Evolutionary conservation across 2,113 vertebrate species (phyloP).

Genomic region (Nyctereutes procyonoides): DNA sequence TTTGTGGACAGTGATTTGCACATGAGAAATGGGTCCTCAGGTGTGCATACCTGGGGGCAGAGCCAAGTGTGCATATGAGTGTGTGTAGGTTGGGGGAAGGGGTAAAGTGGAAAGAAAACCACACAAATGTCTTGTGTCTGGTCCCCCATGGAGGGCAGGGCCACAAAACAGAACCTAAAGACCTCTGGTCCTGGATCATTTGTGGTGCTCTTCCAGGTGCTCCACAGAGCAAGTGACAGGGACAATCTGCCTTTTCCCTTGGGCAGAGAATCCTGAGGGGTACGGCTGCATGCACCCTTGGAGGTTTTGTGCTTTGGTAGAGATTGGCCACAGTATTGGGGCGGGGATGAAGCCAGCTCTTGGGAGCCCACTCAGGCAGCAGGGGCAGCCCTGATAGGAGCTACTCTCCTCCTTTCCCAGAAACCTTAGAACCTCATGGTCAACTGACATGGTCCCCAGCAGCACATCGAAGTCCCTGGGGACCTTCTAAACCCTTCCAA

Average conservation of each 20-base stretch:
- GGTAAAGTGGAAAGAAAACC: neutral
- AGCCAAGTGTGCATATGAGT: neutral
- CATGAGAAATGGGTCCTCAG: neutral
- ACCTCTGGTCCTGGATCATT: neutral
- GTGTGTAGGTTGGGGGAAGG: too few species aligned
- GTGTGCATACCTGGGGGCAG: neutral
- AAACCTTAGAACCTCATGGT: neutral
- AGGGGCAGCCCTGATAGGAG: neutral
- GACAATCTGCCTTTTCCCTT: neutral
- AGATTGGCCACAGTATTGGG: neutral
- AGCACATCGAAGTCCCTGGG: neutral
- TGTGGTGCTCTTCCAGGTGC: neutral
- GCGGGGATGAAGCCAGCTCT: neutral
- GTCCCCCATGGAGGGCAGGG: neutral
- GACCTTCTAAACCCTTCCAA: too few species aligned
- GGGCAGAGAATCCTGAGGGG: neutral
- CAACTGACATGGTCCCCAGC: neutral
- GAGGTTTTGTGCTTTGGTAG: neutral
- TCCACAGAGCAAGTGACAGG: neutral
- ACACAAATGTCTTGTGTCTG: neutral
- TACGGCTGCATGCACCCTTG: rapidly evolving
- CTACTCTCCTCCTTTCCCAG: neutral
- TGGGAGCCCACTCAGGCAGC: neutral
- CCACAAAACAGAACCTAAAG: neutral
- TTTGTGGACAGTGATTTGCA: neutral